These are phyloP conservation scores for Enoplolaimus lenunculus DNA, from an alignment of 2,888 invertebrate species.

Conservation along the genomic window DNA sequence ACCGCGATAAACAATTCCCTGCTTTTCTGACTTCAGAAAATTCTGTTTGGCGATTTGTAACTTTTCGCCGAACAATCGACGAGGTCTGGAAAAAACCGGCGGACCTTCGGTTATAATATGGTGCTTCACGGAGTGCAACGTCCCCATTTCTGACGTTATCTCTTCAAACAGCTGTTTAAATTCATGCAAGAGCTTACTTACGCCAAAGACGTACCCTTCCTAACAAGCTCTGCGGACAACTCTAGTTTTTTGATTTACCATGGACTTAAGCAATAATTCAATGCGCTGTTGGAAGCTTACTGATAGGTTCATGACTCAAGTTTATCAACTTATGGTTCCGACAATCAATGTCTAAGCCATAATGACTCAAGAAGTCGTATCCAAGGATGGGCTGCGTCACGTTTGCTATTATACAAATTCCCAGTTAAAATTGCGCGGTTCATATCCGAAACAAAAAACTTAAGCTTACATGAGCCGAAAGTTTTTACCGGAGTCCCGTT, in stretches of 20 bases:
- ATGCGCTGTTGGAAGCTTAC: no score
- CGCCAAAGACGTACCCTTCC: no score
- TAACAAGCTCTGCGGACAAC: no score
- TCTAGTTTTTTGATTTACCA: no score
- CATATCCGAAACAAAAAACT: no score
- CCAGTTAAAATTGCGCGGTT: no score
- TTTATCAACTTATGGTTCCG: neutral
- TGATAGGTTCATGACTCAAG: no score
- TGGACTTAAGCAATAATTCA: no score
- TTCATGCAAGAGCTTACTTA: no score
- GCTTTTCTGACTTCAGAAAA: neutral
- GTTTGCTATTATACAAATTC: neutral
- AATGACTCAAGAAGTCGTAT: neutral
- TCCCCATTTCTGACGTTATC: neutral
- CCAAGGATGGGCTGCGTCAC: neutral
- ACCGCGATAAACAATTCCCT: neutral
- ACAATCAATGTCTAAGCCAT: neutral
- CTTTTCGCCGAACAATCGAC: neutral
- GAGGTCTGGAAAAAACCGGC: neutral
- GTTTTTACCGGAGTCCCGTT: neutral
- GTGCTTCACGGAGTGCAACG: neutral
- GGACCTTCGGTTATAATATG: neutral
- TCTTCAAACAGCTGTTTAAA: neutral
- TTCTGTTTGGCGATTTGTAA: neutral
- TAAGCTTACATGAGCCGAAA: no score